A percentile compares a stretch with the other conserved stretches of the same genome.
These are phyloP conservation scores for Tenebrio molitor DNA, from an alignment of 1,140 invertebrate species.

Conservation along the genomic window DNA sequence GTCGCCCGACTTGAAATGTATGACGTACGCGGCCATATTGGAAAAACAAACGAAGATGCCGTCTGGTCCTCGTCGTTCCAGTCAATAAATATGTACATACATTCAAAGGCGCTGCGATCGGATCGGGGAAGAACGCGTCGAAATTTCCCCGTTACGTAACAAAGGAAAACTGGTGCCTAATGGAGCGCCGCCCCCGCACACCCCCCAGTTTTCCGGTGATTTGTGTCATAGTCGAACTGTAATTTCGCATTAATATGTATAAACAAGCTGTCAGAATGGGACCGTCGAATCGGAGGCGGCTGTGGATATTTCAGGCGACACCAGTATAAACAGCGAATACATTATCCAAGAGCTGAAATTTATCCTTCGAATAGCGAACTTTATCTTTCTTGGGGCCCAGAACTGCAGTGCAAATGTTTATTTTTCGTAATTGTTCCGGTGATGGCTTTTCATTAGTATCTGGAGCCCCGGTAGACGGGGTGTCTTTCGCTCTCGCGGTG, in stretches of 20 bases:
- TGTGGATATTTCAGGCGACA: conserved; percentile 1
- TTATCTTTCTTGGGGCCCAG: conserved; percentile 29
- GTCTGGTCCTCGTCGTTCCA: not conserved
- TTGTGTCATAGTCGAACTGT: not conserved
- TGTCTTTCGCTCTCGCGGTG: not conserved
- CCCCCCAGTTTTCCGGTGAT: conserved; percentile 9
- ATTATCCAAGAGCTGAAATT: conserved; percentile 19
- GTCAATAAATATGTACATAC: conserved; percentile 34
- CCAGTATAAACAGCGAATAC: conserved; percentile 23
- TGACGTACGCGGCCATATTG: not conserved
- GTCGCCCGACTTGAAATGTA: conserved; percentile 4
- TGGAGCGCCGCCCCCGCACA: not conserved
- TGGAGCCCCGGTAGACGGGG: not conserved
- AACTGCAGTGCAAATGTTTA: conserved; percentile 24
- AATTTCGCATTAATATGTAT: conserved; percentile 40
- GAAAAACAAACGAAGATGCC: conserved; percentile 6
- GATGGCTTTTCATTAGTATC: conserved; percentile 17
- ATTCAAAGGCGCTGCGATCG: conserved; percentile 5
- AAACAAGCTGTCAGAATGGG: conserved; percentile 34
- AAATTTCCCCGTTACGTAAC: conserved; percentile 8
- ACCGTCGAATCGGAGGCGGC: not conserved
- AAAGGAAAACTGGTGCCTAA: conserved; percentile 1
- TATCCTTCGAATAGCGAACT: conserved; percentile 14
- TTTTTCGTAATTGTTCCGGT: conserved; percentile 20
- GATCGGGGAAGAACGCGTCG: conserved; percentile 7